phyloP scores from a whole-genome alignment of 2,888 invertebrate genomes.

The Drosophila sordidapex region DNA sequence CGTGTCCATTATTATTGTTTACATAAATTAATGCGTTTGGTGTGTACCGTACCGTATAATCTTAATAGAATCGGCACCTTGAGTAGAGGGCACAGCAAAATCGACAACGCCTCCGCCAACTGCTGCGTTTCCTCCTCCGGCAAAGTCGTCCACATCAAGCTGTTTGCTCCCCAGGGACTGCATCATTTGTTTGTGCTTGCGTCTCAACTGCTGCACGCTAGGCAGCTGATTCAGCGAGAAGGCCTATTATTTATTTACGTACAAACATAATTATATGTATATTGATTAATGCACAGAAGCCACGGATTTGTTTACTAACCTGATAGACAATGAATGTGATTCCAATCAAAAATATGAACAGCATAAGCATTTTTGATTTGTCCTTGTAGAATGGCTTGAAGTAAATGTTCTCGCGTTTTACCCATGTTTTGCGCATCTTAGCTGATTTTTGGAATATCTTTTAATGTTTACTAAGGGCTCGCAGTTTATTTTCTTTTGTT shows the following conservation, averaged over 20 bases:
- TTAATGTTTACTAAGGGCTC: slow-evolving; percentile 13
- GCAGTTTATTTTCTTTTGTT: slow-evolving; percentile 51
- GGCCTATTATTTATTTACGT: slow-evolving; percentile 73
- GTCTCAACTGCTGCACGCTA: slow-evolving; percentile 76
- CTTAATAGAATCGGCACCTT: slow-evolving; percentile 70
- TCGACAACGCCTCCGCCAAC: slow-evolving; percentile 12
- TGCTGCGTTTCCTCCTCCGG: slow-evolving; percentile 36
- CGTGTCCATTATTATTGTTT: neutral
- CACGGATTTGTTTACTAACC: slow-evolving; percentile 40
- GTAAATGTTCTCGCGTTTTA: slow-evolving; percentile 84
- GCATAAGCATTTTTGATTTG: slow-evolving; percentile 84
- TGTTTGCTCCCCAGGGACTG: slow-evolving; percentile 69
- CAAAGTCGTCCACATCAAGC: slow-evolving; percentile 64
- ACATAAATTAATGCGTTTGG: neutral
- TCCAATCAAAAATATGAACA: slow-evolving; percentile 83
- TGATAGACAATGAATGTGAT: slow-evolving; percentile 77
- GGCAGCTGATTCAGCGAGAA: slow-evolving; percentile 85
- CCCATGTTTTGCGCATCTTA: slow-evolving; percentile 83
- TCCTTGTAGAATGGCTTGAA: slow-evolving; percentile 85
- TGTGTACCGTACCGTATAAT: slow-evolving; percentile 74
- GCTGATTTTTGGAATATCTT: neutral
- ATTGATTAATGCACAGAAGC: slow-evolving; percentile 5
- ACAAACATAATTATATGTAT: neutral
- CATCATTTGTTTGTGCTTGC: slow-evolving; percentile 70
- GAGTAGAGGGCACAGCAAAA: slow-evolving; percentile 30